phyloP scores from a whole-genome alignment of 2,888 invertebrate species.

The Odontocerum albicorne region DNA sequence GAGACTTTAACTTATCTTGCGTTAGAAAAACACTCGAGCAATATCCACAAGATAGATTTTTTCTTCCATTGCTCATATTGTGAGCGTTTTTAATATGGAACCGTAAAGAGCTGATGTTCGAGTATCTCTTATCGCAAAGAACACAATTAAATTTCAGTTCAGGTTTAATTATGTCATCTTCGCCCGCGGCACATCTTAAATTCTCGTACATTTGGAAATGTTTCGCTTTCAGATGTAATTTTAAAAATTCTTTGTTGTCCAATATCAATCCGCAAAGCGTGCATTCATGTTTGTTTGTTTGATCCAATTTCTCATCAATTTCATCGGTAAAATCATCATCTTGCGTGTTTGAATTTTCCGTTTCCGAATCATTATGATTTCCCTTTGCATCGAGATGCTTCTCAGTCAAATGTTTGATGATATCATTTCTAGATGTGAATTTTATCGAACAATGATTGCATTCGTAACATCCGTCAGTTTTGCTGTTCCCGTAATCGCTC shows the following conservation, averaged over 20 bases:
- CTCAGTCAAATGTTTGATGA: background rate
- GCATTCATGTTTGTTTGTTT: background rate
- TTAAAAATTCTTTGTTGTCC: background rate
- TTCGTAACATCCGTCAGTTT: too few relatives aligned
- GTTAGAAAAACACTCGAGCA: too few relatives aligned
- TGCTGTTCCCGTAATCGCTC: background rate
- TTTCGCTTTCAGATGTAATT: background rate
- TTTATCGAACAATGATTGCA: background rate
- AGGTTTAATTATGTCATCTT: background rate
- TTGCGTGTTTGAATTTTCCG: too few relatives aligned
- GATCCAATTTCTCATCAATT: too few relatives aligned
- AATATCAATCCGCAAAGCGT: background rate
- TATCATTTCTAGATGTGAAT: background rate
- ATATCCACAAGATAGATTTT: too few relatives aligned
- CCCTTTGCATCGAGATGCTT: background rate
- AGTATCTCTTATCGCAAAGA: background rate
- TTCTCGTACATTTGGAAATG: background rate
- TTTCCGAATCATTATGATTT: too few relatives aligned
- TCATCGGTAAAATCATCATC: too few relatives aligned
- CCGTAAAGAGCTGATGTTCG: background rate
- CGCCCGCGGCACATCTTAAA: background rate
- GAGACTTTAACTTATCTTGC: too few relatives aligned
- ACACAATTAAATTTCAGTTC: background rate
- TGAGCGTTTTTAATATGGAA: constrained; percentile 1
- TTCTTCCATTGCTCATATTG: too few relatives aligned